Evolutionary conservation across 2,888 invertebrate genomes (phyloP).

Genomic region (Epiblema foenella): DNA sequence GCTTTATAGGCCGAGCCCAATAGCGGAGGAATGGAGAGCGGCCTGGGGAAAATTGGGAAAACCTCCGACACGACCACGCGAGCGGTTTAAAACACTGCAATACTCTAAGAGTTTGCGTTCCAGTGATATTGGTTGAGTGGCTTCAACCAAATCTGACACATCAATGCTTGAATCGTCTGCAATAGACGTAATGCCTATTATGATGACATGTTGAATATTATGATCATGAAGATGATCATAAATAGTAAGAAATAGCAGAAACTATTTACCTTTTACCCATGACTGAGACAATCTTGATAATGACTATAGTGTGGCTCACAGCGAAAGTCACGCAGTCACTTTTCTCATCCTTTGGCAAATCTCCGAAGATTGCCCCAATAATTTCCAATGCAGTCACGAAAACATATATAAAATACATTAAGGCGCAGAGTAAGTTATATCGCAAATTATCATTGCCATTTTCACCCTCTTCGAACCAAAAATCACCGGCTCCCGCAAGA

Average conservation of each 20-base stretch:
- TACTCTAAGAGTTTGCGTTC: too few relatives aligned
- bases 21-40: too few relatives aligned
- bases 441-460: conserved; percentile 60
- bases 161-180: too few relatives aligned
- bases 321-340: conserved; percentile 72
- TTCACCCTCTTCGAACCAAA: conserved; percentile 68
- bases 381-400: conserved; percentile 73
- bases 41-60: too few relatives aligned
- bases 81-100: too few relatives aligned
- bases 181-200: too few relatives aligned
- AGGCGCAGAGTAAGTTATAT: conserved; percentile 59
- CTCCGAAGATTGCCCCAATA: conserved; percentile 65
- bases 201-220: too few relatives aligned
- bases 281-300: conserved; percentile 70
- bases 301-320: conserved; percentile 71
- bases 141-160: too few relatives aligned
- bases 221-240: neutral
- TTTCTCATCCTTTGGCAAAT: conserved; percentile 73
- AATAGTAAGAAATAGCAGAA: neutral
- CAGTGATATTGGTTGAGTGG: too few relatives aligned
- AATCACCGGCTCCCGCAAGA: conserved; percentile 70
- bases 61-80: too few relatives aligned
- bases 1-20: too few relatives aligned
- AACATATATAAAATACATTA: conserved; percentile 62
- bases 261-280: conserved; percentile 43